Conservation (phyloP, 1,140 invertebrate genomes). For the Drosophila cardini region DNA sequence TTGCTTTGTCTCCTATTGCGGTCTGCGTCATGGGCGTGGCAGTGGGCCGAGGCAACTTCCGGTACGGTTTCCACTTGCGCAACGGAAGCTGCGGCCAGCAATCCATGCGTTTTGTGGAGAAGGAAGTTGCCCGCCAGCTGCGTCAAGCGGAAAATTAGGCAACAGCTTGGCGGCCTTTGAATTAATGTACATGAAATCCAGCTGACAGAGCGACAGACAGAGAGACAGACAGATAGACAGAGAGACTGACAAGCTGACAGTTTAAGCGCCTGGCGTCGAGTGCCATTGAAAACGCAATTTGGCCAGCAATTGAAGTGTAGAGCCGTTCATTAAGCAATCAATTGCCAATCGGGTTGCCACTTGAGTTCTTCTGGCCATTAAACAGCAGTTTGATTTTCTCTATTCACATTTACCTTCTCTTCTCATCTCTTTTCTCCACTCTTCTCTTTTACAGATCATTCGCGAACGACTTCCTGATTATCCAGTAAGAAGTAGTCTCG, state of each 20-base stretch:
- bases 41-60: slow-evolving; percentile 22
- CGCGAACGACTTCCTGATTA: slow-evolving; percentile 92
- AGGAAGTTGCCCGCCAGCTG: slow-evolving; percentile 43
- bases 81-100: slow-evolving; percentile 57
- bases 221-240: slow-evolving; percentile 27
- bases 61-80: slow-evolving; percentile 57
- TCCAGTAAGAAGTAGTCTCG: slow-evolving; percentile 89
- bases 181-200: slow-evolving; percentile 63
- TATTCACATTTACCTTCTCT: background rate
- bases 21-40: slow-evolving; percentile 12
- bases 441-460: slow-evolving; percentile 89
- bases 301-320: slow-evolving; percentile 52
- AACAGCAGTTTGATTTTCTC: slow-evolving; percentile 60
- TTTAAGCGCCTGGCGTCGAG: slow-evolving; percentile 40
- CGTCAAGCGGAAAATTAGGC: slow-evolving; percentile 81
- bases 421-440: slow-evolving; percentile 1
- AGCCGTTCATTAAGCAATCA: slow-evolving; percentile 80
- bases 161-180: slow-evolving; percentile 74
- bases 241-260: slow-evolving; percentile 35
- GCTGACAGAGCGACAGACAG: slow-evolving; percentile 23
- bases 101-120: slow-evolving; percentile 9
- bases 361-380: slow-evolving; percentile 73
- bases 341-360: slow-evolving; percentile 73
- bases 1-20: slow-evolving; percentile 41
- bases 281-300: slow-evolving; percentile 74